These are phyloP conservation scores for Xenopus borealis DNA, from an alignment of 2,113 vertebrate species.

Conservation along the genomic window DNA sequence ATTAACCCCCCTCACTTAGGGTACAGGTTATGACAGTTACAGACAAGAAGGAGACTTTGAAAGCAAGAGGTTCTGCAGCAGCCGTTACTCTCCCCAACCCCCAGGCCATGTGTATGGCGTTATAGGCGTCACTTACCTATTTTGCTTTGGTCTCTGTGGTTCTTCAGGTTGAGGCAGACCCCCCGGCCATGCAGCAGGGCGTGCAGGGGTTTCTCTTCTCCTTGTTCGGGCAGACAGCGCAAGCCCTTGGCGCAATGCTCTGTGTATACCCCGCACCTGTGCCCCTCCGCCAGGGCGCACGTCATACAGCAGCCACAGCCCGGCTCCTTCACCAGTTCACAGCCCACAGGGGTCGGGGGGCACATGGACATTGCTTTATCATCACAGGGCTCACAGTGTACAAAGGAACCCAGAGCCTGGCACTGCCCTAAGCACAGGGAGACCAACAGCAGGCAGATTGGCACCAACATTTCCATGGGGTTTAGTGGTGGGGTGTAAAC, in stretches of 20 bases:
- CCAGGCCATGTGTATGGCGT: too few species aligned
- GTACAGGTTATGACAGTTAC: not conserved
- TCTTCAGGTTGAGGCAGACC: constrained; percentile 91
- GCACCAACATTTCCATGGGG: constrained; percentile 72
- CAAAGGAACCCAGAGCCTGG: constrained; percentile 83
- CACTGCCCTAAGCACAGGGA: constrained; percentile 75
- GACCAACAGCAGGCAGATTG: constrained; percentile 67
- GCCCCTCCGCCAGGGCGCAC: constrained; percentile 90
- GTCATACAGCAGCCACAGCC: constrained; percentile 98
- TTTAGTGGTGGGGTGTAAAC: not conserved
- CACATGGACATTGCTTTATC: constrained; percentile 93
- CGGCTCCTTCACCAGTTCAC: constrained; percentile 95
- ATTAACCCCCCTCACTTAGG: not conserved
- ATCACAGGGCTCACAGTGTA: constrained; percentile 96
- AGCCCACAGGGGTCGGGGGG: constrained; percentile 82
- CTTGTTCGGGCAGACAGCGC: constrained; percentile 88
- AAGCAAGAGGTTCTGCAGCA: not conserved
- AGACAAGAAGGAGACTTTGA: too few species aligned
- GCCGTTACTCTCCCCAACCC: not conserved
- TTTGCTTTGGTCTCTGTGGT: constrained; percentile 81
- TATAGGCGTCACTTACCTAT: constrained; percentile 73
- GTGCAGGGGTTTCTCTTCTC: constrained; percentile 95
- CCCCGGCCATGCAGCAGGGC: constrained; percentile 93
- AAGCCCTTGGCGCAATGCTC: constrained; percentile 90
- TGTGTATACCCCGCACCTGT: constrained; percentile 95